Conservation (phyloP, 1,140 invertebrate species). For the Coenobita brevimanus region DNA sequence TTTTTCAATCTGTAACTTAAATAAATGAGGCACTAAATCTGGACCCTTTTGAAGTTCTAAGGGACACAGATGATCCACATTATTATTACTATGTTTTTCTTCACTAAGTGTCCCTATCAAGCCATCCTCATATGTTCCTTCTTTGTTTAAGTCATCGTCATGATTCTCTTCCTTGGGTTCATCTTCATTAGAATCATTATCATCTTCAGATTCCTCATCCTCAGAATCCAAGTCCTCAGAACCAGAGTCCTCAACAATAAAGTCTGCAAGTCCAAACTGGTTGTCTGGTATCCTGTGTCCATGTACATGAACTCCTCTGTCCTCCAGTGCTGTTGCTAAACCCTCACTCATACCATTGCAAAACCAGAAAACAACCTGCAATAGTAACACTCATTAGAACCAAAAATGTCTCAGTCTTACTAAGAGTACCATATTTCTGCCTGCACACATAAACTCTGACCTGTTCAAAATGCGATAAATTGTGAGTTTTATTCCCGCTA, state of each 20-base stretch:
- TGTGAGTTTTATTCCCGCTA: not conserved
- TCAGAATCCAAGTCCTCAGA: not conserved
- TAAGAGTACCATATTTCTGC: not conserved
- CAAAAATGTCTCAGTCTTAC: not conserved
- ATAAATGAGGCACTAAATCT: not conserved
- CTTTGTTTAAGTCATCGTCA: not conserved
- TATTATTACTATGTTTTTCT: not conserved
- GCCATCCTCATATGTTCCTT: not conserved
- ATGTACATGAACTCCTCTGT: slow-evolving; percentile 11
- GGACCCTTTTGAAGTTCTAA: not conserved
- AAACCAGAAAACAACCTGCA: slow-evolving; percentile 57
- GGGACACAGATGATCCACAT: not conserved
- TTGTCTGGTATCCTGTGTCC: slow-evolving; percentile 40
- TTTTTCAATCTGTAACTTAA: not conserved
- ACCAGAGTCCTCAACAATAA: not conserved
- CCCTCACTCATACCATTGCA: slow-evolving; percentile 51
- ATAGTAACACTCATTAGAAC: not conserved
- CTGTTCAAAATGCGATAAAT: not conserved
- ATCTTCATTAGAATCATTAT: not conserved
- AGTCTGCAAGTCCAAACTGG: slow-evolving; percentile 38
- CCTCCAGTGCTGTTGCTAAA: slow-evolving; percentile 24
- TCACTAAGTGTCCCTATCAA: too few relatives aligned
- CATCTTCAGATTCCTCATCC: not conserved
- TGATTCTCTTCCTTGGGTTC: too few relatives aligned
- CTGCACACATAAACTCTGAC: not conserved